Percentiles rank a stretch among this genome's conserved stretches.
These are phyloP conservation scores for Nebria salina DNA, from an alignment of 2,888 invertebrate genomes.

Conservation along the genomic window DNA sequence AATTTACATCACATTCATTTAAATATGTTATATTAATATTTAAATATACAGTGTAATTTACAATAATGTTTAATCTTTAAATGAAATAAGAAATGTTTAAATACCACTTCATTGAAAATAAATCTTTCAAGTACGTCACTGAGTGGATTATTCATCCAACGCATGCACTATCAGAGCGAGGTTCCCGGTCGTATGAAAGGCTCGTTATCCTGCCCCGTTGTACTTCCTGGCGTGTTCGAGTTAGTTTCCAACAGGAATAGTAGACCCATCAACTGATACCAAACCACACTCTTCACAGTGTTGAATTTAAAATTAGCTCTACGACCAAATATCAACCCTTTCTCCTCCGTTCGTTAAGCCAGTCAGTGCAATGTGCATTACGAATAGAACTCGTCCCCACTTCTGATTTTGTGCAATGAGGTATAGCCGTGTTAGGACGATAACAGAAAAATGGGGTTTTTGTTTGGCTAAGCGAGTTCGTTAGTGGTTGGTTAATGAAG, in stretches of 20 bases:
- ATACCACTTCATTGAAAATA: neutral
- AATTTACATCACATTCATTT: neutral
- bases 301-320: constrained; percentile 18
- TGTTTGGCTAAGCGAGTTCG: constrained; percentile 15
- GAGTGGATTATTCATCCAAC: neutral
- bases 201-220: constrained; percentile 7
- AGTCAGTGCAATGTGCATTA: neutral
- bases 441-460: neutral
- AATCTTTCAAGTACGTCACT: neutral
- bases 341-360: neutral
- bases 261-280: constrained; percentile 1
- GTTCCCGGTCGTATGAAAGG: constrained; percentile 2
- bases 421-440: neutral
- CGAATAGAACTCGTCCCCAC: constrained; percentile 5
- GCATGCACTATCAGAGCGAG: neutral
- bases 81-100: neutral
- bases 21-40: neutral
- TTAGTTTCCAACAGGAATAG: neutral
- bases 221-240: neutral
- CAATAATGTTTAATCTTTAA: neutral
- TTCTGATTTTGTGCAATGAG: neutral
- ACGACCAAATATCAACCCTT: neutral
- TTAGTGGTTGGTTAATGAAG: constrained; percentile 8
- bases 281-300: neutral
- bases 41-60: neutral